Evolutionary conservation across 2,888 invertebrate species (phyloP).

Genomic region (Chloromyia formosa): DNA sequence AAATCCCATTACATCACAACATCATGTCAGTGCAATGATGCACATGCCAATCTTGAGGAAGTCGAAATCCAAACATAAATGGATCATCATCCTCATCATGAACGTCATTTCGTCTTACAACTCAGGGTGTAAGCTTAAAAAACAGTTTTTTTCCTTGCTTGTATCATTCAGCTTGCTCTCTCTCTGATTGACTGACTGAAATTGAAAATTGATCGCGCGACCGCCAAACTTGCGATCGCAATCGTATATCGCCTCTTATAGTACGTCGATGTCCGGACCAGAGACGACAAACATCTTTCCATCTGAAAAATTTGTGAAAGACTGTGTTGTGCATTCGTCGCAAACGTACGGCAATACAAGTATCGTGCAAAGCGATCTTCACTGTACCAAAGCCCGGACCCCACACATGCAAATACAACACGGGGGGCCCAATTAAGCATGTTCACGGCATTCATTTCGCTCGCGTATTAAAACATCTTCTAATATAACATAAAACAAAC

Average conservation of each 20-base stretch:
- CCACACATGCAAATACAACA: slow-evolving; percentile 55
- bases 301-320: neutral
- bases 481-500: slow-evolving; percentile 45
- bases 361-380: slow-evolving; percentile 16
- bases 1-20: too few species aligned
- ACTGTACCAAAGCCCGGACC: slow-evolving; percentile 47
- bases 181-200: slow-evolving; percentile 1
- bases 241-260: neutral
- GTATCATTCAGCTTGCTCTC: too few species aligned
- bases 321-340: neutral
- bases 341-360: neutral
- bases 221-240: slow-evolving; percentile 22
- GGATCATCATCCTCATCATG: neutral
- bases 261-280: neutral
- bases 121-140: neutral
- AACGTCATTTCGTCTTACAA: neutral
- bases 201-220: slow-evolving; percentile 34
- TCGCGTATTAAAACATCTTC: slow-evolving; percentile 50
- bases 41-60: too few species aligned
- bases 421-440: slow-evolving; percentile 57
- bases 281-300: too few species aligned
- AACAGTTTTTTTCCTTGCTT: neutral
- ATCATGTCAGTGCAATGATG: too few species aligned
- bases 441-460: slow-evolving; percentile 54
- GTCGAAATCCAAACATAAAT: neutral